Evolutionary conservation across 2,888 invertebrate species (phyloP), one percentile per base, ranked within the genome.

Genomic region (Volucella bombylans): DNA sequence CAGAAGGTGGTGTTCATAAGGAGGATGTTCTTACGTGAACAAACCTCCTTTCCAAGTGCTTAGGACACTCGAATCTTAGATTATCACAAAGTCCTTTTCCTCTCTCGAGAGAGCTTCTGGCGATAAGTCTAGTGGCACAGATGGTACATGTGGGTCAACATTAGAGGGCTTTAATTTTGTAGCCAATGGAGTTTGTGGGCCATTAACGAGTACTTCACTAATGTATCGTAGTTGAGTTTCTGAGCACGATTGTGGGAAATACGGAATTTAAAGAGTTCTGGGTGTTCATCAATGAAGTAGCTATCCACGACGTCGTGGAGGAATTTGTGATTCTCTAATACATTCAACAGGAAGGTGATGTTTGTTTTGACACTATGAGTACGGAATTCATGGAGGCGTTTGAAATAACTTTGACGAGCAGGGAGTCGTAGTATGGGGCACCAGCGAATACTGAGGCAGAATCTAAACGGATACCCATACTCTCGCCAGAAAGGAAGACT

Each of bases 291-390:
- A 89, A 99, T 99, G 92, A 99, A 99, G 92, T 98, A 97, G 0
- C 99, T 99, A 92, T 99, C 99, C 0, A 99, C 95, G 0, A 96
- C 94, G 12, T 94, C 99, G 87, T 96, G 97, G 52, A 98, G 93
- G 93, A 99, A 99, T 92, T 97, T 97, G 90, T 98, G 97, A 92
- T 99, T 98, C 89, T 97, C 96, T 67, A 99, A 92, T 0, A 99
- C 99, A 90, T 99, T 99, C 86, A 99, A 93, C 71, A 99, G 92
- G 93, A 99, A 99, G 0, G 99, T 99, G 90, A 99, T 98, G 93
- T 99, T 99, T 6, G 99, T 99, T 94, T 99, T 99, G 12, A 99
- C 99, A 12, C 99, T 99, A 87, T 99, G 94, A 86, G 99, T 99
- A 85, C 99, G 94, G 93, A 99, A 99, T 92, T 99, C 99, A 38